Conservation (phyloP, 2,797 vertebrate genomes). For the Sphenodon punctatus region DNA sequence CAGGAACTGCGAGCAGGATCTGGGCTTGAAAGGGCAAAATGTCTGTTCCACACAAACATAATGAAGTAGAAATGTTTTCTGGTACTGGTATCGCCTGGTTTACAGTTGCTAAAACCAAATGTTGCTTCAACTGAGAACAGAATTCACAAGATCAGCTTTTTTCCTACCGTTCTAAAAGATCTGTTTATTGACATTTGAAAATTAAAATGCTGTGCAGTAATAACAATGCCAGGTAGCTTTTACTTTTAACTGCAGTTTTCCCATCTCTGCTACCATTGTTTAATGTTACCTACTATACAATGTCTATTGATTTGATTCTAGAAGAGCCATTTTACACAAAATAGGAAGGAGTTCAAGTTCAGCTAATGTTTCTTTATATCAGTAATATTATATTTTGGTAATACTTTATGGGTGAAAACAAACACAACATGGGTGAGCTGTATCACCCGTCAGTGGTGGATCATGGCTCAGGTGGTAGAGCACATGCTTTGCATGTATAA, state of each 20-base stretch:
- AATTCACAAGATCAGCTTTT: not conserved
- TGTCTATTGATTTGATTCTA: not conserved
- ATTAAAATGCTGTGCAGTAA: not conserved
- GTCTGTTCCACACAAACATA: rapidly evolving
- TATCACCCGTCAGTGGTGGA: no score
- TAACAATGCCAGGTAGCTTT: not conserved
- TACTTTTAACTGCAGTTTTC: not conserved
- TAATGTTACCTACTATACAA: not conserved
- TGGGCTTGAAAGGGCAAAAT: not conserved
- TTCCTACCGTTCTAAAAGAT: not conserved
- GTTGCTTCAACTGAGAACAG: not conserved
- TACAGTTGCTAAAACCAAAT: not conserved
- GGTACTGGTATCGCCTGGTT: not conserved
- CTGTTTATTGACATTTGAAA: not conserved
- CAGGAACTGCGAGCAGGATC: not conserved
- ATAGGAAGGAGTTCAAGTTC: no score
- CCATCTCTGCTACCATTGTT: not conserved
- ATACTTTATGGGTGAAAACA: no score
- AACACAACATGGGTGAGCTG: no score
- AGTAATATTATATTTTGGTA: no score
- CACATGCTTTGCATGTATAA: no score
- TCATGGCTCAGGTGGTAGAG: no score
- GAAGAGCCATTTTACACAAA: not conserved
- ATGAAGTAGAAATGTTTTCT: not conserved
- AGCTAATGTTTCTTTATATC: no score